Evolutionary conservation across 2,113 vertebrate genomes (phyloP).

Genomic region (Paratilapia polleni): DNA sequence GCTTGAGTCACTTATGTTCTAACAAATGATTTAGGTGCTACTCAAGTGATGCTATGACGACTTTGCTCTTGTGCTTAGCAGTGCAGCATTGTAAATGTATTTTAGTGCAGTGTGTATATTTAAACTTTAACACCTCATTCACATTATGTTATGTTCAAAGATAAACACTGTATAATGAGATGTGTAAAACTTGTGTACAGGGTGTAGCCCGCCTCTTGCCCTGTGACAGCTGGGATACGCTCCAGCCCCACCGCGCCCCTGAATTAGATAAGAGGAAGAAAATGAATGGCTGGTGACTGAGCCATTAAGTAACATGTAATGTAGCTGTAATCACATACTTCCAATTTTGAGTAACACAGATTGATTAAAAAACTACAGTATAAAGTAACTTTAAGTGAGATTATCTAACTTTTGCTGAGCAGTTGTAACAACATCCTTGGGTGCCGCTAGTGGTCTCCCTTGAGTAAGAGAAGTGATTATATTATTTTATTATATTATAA

Average conservation of each 20-base stretch:
- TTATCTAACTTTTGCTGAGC: not conserved
- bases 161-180: not conserved
- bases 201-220: not conserved
- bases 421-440: not conserved
- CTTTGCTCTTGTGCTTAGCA: not conserved
- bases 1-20: not conserved
- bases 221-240: not conserved
- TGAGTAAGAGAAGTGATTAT: not conserved
- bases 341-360: not conserved
- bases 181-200: not conserved
- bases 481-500: too few species aligned
- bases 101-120: not conserved
- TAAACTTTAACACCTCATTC: not conserved
- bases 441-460: not conserved
- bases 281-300: not conserved
- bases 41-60: not conserved
- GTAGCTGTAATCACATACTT: not conserved
- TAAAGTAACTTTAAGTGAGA: not conserved
- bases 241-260: not conserved
- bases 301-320: not conserved
- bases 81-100: not conserved
- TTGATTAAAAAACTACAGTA: not conserved
- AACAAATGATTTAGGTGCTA: not conserved
- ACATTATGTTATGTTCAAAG: not conserved
- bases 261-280: not conserved